phyloP scores from a whole-genome alignment of 2,888 invertebrate genomes.

The Hydrotaea diabolus region DNA sequence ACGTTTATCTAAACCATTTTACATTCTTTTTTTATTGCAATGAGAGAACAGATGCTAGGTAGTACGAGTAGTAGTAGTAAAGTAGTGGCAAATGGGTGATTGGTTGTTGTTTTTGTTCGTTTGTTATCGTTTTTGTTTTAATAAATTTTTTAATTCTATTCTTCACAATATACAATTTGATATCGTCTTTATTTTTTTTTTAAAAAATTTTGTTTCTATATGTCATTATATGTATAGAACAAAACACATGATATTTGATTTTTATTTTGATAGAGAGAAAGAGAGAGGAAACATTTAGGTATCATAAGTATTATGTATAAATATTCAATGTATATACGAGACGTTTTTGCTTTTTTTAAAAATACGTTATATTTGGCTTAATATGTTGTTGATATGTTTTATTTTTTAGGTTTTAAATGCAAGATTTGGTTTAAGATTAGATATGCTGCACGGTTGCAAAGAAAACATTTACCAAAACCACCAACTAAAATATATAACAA shows the following conservation, averaged over 20 bases:
- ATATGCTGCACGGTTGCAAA: slow-evolving; percentile 67
- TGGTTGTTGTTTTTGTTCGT: neutral
- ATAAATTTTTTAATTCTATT: slow-evolving; percentile 34
- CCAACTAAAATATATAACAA: slow-evolving; percentile 77
- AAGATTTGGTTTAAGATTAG: slow-evolving; percentile 62
- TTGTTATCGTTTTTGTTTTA: neutral
- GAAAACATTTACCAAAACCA: slow-evolving; percentile 78
- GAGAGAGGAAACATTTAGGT: slow-evolving; percentile 35
- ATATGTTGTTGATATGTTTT: slow-evolving; percentile 71
- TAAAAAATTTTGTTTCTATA: neutral
- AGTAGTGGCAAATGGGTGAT: slow-evolving; percentile 51
- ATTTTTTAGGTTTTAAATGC: slow-evolving; percentile 59
- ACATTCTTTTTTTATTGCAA: slow-evolving; percentile 49
- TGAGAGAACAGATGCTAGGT: slow-evolving; percentile 38
- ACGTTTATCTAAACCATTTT: slow-evolving; percentile 51
- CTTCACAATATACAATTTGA: slow-evolving; percentile 30
- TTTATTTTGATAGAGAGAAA: neutral
- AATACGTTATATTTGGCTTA: slow-evolving; percentile 60
- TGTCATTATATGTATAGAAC: slow-evolving; percentile 38
- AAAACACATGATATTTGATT: slow-evolving; percentile 41
- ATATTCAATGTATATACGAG: slow-evolving; percentile 11
- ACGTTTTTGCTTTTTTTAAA: slow-evolving; percentile 38
- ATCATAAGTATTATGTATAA: slow-evolving; percentile 46
- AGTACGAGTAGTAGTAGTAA: slow-evolving; percentile 49
- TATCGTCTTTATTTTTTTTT: slow-evolving; percentile 13